These are phyloP conservation scores for Drosophila biarmipes DNA, from an alignment of 1,140 invertebrate species.

Conservation along the genomic window DNA sequence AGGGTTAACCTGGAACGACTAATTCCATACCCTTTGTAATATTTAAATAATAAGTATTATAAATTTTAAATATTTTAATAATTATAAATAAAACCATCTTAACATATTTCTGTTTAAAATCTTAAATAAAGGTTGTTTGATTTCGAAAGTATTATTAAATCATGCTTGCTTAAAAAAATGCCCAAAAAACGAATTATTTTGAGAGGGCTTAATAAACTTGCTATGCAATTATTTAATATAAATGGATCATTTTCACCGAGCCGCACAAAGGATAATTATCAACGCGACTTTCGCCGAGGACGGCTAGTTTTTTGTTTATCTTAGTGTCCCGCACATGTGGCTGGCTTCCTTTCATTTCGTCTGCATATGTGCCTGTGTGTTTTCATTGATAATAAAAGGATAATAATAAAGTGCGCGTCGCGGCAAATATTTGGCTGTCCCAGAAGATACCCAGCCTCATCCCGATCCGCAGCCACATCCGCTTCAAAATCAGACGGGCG, in stretches of 20 bases:
- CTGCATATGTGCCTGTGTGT: conserved; percentile 31
- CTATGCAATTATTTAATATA: too few species aligned
- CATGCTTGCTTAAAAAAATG: too few species aligned
- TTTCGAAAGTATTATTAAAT: too few species aligned
- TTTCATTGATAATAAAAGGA: conserved; percentile 82
- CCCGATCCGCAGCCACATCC: conserved; percentile 1
- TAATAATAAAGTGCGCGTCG: conserved; percentile 77
- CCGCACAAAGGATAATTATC: neutral
- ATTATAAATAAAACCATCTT: too few species aligned
- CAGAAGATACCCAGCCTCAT: conserved; percentile 3
- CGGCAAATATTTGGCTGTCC: conserved; percentile 68
- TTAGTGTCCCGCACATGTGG: conserved; percentile 21
- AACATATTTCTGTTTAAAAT: too few species aligned
- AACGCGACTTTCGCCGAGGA: neutral
- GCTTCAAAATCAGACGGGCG: conserved; percentile 36
- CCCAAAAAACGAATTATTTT: too few species aligned
- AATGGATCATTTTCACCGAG: too few species aligned
- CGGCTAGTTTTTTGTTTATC: conserved; percentile 71
- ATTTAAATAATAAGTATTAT: too few species aligned
- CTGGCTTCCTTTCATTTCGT: conserved; percentile 1
- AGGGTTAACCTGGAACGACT: conserved; percentile 26
- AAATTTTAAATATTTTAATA: too few species aligned
- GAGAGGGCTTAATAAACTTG: too few species aligned
- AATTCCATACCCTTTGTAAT: neutral
- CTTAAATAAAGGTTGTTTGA: too few species aligned